Base-by-base conservation (phyloP, 2,797 vertebrate species). In the Peromyscus eremicus region DNA sequence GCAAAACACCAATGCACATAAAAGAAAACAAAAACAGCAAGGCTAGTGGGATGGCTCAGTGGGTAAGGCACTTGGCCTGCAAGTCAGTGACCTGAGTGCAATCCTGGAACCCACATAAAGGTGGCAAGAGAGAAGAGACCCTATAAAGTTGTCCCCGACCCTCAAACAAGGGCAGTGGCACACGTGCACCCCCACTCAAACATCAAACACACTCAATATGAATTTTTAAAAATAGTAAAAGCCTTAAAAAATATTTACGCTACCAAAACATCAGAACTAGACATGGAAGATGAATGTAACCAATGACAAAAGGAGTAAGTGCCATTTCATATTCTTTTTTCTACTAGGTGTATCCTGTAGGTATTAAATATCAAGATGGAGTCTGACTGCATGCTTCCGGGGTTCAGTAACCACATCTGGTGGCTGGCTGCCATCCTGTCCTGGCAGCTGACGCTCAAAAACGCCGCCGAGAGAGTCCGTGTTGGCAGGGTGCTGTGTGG, bases 251-350 rank as follows among this genome's bases (percentile, higher is more conserved):
- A 27, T 14, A 87, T n/a, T 40, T 79, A 64, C 70, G 55, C 84
- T 60, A 70, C 10, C n/a, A 70, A n/a, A 52, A 55, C 1, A 80
- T 49, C 64, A 52, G 68, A 94, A 89, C 23, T 93, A 92, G 55
- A 68, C 93, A 90, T 76, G 60, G 64, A 75, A 90, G n/a, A 79
- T 87, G 71, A 52, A 86, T n/a, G 64, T 6, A 71, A 76, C n/a
- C 68, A 55, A 88, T 40, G 81, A 7, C 14, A 34, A 87, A 52
- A 46, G 64, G 37, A 88, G 43, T 21, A 55, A 60, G 27, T 82
- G 75, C 25, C 16, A 27, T 23, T 40, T 81, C n/a, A 52, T 27
- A 6, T 43, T 80, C 29, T 64, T 84, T n/a, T 79, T 32, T 40
- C 77, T 75, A 8, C 34, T 7, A 77, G 57, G 49, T 70, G 3